These are phyloP conservation scores for Cavia porcellus DNA, from an alignment of 2,113 vertebrate genomes.

Conservation along the genomic window DNA sequence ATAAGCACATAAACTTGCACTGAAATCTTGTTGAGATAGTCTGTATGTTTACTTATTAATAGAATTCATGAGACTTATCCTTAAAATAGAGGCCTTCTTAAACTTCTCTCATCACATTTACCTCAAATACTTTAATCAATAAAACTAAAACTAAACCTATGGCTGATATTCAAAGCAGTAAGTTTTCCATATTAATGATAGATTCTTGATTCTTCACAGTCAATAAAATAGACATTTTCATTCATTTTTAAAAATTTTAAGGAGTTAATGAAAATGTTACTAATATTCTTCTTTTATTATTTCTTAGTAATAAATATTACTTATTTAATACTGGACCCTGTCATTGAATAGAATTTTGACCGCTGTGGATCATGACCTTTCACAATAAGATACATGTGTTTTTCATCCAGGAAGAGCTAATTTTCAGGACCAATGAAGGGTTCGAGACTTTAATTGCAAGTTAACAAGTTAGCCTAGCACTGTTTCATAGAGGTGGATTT, in stretches of 20 bases:
- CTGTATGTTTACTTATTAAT: not conserved
- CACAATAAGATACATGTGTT: not conserved
- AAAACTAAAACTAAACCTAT: constrained; percentile 3
- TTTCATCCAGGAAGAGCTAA: not conserved
- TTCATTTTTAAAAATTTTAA: not conserved
- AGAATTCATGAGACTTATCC: not conserved
- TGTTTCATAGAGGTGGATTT: not conserved
- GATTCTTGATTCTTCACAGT: not conserved
- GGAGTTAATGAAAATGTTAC: not conserved
- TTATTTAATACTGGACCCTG: not conserved
- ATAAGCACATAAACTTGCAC: not conserved
- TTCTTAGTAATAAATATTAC: not conserved
- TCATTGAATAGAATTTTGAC: not conserved
- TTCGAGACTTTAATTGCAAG: not conserved
- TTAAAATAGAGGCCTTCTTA: not conserved
- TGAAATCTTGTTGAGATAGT: not conserved
- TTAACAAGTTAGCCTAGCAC: not conserved
- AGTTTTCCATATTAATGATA: not conserved
- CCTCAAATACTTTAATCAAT: not conserved
- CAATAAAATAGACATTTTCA: not conserved
- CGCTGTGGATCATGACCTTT: not conserved
- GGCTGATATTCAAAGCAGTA: not conserved
- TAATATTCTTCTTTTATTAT: not conserved
- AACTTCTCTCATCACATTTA: not conserved
- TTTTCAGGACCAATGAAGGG: not conserved